Conservation (phyloP, 1,140 invertebrate genomes). For the Melanaphis sacchari region DNA sequence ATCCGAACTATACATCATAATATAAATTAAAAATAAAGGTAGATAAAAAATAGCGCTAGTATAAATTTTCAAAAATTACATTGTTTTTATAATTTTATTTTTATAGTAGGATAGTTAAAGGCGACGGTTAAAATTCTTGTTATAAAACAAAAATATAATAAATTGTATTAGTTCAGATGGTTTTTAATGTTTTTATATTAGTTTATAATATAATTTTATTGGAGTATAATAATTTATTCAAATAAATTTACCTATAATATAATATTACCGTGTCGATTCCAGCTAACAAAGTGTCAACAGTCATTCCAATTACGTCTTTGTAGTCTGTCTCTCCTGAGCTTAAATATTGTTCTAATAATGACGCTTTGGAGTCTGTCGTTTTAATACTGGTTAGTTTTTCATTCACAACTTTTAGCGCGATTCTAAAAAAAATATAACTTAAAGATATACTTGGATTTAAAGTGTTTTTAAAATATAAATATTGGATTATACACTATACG, state of each 20-base stretch:
- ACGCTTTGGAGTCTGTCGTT: conserved; percentile 59
- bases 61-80: neutral
- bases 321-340: conserved; percentile 72
- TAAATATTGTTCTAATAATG: conserved; percentile 74
- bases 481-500: too few species aligned
- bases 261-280: conserved; percentile 81
- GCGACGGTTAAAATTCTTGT: neutral
- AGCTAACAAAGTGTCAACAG: conserved; percentile 83
- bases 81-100: neutral
- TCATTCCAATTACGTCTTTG: conserved; percentile 82
- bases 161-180: neutral
- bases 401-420: conserved; percentile 74
- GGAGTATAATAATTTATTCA: neutral
- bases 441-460: too few species aligned
- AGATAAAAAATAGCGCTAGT: neutral
- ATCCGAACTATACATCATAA: neutral
- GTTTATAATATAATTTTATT: neutral
- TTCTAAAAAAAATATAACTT: conserved; percentile 64
- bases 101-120: neutral
- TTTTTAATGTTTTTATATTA: neutral
- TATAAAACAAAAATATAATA: neutral
- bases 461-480: too few species aligned
- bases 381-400: conserved; percentile 66
- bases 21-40: neutral
- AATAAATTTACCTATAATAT: neutral